Evolutionary conservation across 2,888 invertebrate species (phyloP).

Genomic region (Acrobasis consociella): DNA sequence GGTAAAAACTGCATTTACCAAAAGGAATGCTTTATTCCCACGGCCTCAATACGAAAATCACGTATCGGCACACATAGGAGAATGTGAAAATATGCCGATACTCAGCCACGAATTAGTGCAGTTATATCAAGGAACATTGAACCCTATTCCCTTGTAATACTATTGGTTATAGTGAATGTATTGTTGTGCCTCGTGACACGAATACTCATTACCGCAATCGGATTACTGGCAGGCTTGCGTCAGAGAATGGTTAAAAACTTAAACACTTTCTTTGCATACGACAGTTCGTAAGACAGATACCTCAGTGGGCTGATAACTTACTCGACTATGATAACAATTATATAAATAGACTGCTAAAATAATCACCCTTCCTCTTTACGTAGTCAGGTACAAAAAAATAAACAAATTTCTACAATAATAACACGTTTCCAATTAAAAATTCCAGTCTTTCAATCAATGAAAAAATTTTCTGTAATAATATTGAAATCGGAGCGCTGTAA

Average conservation of each 20-base stretch:
- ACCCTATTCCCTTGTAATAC: conserved; percentile 33
- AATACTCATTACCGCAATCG: conserved; percentile 48
- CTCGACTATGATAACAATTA: too few species aligned
- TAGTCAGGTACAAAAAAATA: too few species aligned
- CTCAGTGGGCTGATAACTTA: too few species aligned
- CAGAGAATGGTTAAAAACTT: conserved; percentile 29
- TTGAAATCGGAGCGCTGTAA: too few species aligned
- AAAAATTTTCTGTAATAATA: too few species aligned
- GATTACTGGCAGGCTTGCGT: conserved; percentile 50
- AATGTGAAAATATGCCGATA: conserved; percentile 67
- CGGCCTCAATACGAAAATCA: conserved; percentile 58
- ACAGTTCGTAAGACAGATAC: too few species aligned
- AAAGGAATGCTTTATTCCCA: conserved; percentile 64
- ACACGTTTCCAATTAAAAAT: too few species aligned
- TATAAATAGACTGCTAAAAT: too few species aligned
- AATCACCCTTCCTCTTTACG: too few species aligned
- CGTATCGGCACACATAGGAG: conserved; percentile 50
- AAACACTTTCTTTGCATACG: conserved; percentile 9
- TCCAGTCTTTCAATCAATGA: too few species aligned
- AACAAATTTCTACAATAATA: too few species aligned
- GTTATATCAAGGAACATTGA: conserved; percentile 27
- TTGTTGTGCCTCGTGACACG: conserved; percentile 42
- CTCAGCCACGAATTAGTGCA: conserved; percentile 38
- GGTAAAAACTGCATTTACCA: background rate
- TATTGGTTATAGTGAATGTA: conserved; percentile 14